Evolutionary conservation across 1,140 invertebrate genomes (phyloP).

Genomic region (Micrasema longulum): DNA sequence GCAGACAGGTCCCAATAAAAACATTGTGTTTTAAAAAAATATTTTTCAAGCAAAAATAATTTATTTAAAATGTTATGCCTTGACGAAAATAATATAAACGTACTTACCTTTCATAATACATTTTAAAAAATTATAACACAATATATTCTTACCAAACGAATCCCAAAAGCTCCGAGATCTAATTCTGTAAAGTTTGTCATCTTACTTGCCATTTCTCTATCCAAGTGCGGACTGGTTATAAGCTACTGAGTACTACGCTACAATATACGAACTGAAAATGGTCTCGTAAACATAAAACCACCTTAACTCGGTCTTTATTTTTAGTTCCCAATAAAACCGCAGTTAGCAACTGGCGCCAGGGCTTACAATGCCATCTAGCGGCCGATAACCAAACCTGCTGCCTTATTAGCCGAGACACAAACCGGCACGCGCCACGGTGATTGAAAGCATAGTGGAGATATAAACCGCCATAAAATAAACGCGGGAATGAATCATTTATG

Average conservation of each 20-base stretch:
- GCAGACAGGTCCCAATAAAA: too few species aligned
- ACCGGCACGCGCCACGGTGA: conserved; percentile 38
- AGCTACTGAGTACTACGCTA: conserved; percentile 41
- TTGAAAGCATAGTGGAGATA: conserved; percentile 36
- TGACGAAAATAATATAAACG: too few species aligned
- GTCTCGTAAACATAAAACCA: conserved; percentile 62
- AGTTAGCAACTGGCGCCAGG: conserved; percentile 45
- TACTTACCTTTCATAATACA: too few species aligned
- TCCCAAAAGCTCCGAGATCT: neutral
- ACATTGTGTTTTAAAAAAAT: too few species aligned
- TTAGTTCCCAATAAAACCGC: conserved; percentile 56
- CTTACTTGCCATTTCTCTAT: conserved; percentile 10
- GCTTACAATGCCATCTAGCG: conserved; percentile 59
- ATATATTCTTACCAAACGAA: too few species aligned
- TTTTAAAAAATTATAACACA: too few species aligned
- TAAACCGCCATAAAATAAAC: conserved; percentile 30
- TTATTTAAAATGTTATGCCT: too few species aligned
- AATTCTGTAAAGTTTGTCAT: neutral
- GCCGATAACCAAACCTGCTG: conserved; percentile 52
- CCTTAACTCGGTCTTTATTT: conserved; percentile 55
- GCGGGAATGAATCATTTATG: conserved; percentile 2
- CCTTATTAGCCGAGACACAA: conserved; percentile 49
- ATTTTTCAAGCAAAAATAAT: too few species aligned
- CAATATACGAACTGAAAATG: conserved; percentile 64
- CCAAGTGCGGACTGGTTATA: conserved; percentile 16